Percentiles rank a stretch among this genome's conserved stretches.
Conservation (phyloP, 2,797 vertebrate species). For the Cossypha heuglini region DNA sequence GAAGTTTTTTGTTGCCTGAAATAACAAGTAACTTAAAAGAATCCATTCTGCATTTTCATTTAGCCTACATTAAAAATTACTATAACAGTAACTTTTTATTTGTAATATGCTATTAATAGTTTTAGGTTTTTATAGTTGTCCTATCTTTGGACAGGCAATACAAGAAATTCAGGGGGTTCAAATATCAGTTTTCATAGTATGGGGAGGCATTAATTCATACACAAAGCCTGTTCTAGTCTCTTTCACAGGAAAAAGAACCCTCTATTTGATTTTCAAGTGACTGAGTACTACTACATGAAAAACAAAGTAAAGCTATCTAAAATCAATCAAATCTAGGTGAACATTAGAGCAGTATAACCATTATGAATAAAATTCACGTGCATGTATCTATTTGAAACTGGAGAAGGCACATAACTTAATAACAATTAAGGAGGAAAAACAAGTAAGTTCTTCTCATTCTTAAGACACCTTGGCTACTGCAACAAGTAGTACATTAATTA, state of each 20-base stretch:
- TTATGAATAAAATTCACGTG: background rate
- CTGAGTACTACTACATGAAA: background rate
- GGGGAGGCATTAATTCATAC: background rate
- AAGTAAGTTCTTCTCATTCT: background rate
- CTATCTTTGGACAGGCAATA: background rate
- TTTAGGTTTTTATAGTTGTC: background rate
- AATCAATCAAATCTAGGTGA: background rate
- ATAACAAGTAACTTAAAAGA: background rate
- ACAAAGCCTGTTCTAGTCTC: background rate
- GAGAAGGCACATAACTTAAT: rapidly evolving
- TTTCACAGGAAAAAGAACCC: background rate
- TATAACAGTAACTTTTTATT: background rate
- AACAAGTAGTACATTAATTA: background rate
- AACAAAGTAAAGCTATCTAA: background rate
- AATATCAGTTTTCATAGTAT: background rate
- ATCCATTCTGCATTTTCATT: background rate
- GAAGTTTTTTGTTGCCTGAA: background rate
- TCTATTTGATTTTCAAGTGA: background rate
- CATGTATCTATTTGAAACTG: background rate
- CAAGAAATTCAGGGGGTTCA: background rate
- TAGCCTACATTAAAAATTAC: background rate
- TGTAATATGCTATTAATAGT: background rate
- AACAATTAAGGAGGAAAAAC: background rate
- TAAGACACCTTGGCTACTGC: background rate
- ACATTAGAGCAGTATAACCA: background rate